A percentile compares a stretch with the other conserved stretches of the same genome.
Conservation (phyloP, 2,888 invertebrate genomes). For the Sphaerophoria rueppellii region DNA sequence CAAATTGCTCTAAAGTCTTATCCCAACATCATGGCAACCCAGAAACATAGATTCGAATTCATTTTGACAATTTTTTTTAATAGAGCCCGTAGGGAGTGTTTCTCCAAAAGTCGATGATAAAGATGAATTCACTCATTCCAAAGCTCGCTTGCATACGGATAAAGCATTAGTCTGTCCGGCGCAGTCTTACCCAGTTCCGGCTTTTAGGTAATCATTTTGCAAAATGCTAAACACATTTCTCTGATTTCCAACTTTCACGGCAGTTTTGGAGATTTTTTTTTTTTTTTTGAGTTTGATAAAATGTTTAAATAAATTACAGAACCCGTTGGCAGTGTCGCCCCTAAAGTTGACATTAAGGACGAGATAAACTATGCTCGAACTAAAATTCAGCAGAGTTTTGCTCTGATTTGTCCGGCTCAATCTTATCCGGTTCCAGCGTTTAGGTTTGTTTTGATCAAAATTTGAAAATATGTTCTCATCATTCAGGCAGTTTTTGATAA, state of each 20-base stretch:
- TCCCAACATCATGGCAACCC: conserved; percentile 73
- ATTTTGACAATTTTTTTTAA: conserved; percentile 40
- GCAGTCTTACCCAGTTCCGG: conserved; percentile 85
- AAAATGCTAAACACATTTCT: conserved; percentile 83
- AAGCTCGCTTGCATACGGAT: conserved; percentile 77
- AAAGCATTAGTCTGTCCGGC: conserved; percentile 88
- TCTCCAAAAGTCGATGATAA: conserved; percentile 87
- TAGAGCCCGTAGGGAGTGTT: conserved; percentile 84
- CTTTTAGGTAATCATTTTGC: conserved; percentile 70
- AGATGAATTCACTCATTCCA: conserved; percentile 83
- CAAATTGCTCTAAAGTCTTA: conserved; percentile 18
- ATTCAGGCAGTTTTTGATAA: conserved; percentile 73
- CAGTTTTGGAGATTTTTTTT: not conserved
- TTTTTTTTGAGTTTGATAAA: not conserved
- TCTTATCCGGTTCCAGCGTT: conserved; percentile 89
- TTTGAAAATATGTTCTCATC: conserved; percentile 23
- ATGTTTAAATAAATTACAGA: conserved; percentile 77
- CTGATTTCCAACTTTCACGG: conserved; percentile 77
- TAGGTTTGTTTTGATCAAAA: conserved; percentile 82
- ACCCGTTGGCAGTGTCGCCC: conserved; percentile 84
- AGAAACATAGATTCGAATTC: not conserved
- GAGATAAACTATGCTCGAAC: conserved; percentile 83
- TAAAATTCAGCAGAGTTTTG: conserved; percentile 81
- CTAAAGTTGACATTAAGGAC: conserved; percentile 84
- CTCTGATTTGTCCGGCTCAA: conserved; percentile 89